Conservation (phyloP, 2,797 vertebrate species). For the Adrianichthys oophorus region DNA sequence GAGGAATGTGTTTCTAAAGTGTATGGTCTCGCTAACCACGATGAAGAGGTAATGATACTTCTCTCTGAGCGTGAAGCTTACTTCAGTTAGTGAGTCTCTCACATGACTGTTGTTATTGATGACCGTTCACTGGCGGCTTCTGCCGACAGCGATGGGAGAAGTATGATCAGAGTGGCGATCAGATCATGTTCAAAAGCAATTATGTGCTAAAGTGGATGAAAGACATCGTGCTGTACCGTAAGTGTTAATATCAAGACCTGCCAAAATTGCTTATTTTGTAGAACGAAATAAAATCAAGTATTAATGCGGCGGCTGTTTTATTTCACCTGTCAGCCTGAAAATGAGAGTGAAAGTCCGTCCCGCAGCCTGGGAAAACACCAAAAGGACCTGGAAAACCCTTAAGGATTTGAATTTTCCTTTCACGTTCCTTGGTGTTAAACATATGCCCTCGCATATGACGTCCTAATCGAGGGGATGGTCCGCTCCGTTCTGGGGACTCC, state of each 20-base stretch:
- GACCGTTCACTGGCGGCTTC: conserved; percentile 42
- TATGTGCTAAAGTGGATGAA: no score
- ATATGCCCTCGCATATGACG: background rate
- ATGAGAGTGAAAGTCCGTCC: no score
- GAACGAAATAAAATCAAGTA: no score
- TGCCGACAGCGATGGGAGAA: background rate
- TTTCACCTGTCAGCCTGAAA: no score
- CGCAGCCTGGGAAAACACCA: no score
- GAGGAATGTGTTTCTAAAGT: conserved; percentile 70
- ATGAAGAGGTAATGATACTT: conserved; percentile 14
- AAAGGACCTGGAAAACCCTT: no score
- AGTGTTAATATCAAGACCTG: no score
- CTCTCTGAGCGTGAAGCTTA: conserved; percentile 56
- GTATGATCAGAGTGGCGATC: conserved; percentile 65
- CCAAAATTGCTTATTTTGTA: no score
- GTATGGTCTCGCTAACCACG: conserved; percentile 57
- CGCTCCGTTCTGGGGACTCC: background rate
- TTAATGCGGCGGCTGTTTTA: no score
- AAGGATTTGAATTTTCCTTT: background rate
- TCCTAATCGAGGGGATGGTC: background rate
- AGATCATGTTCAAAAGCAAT: no score
- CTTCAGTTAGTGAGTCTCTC: fast-evolving
- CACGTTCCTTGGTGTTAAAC: background rate
- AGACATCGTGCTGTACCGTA: no score
- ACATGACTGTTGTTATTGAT: conserved; percentile 46